These are phyloP conservation scores for Ibidorhyncha struthersii DNA, from an alignment of 2,113 vertebrate genomes.

Conservation along the genomic window DNA sequence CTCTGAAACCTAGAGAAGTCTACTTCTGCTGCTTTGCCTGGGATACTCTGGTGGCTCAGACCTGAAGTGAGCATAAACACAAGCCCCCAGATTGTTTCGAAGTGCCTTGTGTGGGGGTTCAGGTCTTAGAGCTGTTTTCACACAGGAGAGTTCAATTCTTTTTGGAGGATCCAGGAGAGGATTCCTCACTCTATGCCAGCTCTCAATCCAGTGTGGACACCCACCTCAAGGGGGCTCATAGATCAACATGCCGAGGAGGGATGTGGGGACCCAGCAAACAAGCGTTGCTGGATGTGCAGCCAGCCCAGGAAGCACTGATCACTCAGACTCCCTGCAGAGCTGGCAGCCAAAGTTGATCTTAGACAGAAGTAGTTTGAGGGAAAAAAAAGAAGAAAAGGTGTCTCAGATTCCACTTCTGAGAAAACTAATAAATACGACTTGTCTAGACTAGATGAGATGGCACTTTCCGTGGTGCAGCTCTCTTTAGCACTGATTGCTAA, in stretches of 20 bases:
- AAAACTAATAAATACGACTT: neutral
- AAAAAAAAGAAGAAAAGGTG: neutral
- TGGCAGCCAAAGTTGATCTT: neutral
- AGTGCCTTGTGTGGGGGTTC: neutral
- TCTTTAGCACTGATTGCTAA: neutral
- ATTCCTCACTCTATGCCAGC: neutral
- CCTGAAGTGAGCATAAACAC: neutral
- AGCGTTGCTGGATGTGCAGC: fast-evolving
- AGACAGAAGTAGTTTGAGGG: neutral
- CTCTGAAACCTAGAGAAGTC: neutral
- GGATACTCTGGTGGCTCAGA: neutral
- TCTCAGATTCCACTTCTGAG: neutral
- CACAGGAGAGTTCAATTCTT: neutral
- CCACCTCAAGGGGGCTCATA: fast-evolving
- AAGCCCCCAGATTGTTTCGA: neutral
- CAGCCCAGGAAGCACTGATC: neutral
- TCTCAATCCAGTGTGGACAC: neutral
- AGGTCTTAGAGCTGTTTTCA: neutral
- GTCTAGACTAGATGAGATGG: neutral
- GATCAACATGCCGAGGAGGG: neutral
- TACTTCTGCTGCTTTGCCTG: neutral
- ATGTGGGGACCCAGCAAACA: neutral
- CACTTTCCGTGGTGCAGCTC: neutral
- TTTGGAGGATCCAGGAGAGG: neutral
- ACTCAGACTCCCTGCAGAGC: neutral